Evolutionary conservation across 1,140 invertebrate genomes (phyloP), one percentile per base, ranked within the genome.

Genomic region (Plodia interpunctella): DNA sequence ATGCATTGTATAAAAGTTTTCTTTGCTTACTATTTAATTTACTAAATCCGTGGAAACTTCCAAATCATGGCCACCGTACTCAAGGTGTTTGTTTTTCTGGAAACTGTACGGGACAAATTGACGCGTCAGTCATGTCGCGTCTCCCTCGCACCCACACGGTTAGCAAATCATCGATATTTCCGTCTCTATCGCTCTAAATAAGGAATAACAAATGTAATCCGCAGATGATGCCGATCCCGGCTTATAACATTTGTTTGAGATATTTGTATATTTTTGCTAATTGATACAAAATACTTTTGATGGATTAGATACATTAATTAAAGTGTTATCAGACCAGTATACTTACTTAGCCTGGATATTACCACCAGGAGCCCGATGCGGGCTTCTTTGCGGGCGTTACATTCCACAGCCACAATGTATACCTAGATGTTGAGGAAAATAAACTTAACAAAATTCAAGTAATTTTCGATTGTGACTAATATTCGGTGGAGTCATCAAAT

Each of bases 181-280:
- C 28, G 19, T 74, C 68, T 61, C 63, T 19, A 52, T 77, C 63
- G 19, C 63, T 50, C 70, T 77, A 77, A 78, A 74, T 74, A 74
- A 77, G 61, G 61, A 71, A 72, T 70, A 74, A 73, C 68, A 74
- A 70, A 78, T 61, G 60, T 78, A 82, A 80, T 80, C 77, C 69
- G 52, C 35, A 55, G 60, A 66, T 62, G 64, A 70, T 65, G 63
- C 57, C 72, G 50, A 66, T 63, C 65, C 62, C 18, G 60, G 70
- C 66, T 76, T 68, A 65, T 59, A 68, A 63, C 66, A 70, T 75
- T 72, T 53, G 51, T 53, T 55, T 25, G 19, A 20, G 51, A n/a
- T 53, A 18, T 53, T 53, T 53, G 51, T 25, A 25, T 53, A 53
- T 25, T 53, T 53, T 25, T 53, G 51, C 21, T 53, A 53, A 53